Evolutionary conservation across 2,888 invertebrate species (phyloP), one percentile per base, ranked within the genome.

Genomic region (Dasysyrphus tricinctus): DNA sequence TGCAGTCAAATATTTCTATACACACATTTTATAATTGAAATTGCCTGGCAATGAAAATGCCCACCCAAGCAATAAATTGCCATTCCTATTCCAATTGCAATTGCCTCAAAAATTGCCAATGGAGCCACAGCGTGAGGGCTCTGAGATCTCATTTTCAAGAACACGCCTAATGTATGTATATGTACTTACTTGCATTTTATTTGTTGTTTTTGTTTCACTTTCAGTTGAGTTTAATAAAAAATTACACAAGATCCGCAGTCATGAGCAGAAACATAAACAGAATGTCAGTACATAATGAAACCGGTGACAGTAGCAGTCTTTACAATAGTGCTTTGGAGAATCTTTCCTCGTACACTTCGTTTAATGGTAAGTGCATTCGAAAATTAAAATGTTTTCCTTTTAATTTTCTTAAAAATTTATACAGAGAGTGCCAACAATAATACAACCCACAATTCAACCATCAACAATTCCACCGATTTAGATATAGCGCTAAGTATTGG

Each of bases 261-360:
- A 87, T 87, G 87, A 87, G 80, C 44, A 83, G 32, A 39, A 87
- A 67, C 44, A 78, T n/a, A 12, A 74, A 57, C 34, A 67, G 63
- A 61, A 19, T 59, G 79, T 61, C 70, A 47, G 39, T 54, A 79
- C 16, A 74, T 11, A 76, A 75, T 69, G 63, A 80, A 63, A 49
- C 39, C 29, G 73, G 79, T 56, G 85, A 80, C 67, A 82, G 90
- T 56, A 89, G 85, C 70, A 92, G 90, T 44, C 84, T 91, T 9
- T 92, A 92, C 81, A 90, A 90, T 56, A 92, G 92, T 74, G 92
- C 92, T 32, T 82, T 91, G 78, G 92, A 92, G 47, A 90, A 91
- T 89, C 88, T 89, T 51, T 88, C 90, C 47, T 79, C 87, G 39
- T 91, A 89, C 86, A 90, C 88, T 80, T 90, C 91, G 16, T 90